Percentiles rank a stretch among this genome's conserved stretches.
Conservation (phyloP, 2,113 vertebrate genomes). For the Neogobius melanostomus region DNA sequence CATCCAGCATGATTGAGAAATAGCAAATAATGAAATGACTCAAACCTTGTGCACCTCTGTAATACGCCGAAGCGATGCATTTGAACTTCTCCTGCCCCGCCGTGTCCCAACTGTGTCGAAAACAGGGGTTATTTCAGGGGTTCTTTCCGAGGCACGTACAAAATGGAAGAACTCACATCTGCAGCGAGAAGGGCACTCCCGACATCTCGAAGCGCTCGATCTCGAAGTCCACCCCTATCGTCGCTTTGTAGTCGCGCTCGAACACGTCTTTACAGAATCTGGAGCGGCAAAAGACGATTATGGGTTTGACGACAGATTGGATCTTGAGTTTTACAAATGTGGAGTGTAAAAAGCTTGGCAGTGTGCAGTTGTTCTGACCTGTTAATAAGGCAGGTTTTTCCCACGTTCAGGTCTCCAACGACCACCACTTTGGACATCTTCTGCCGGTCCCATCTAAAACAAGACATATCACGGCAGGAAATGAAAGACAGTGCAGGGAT, state of each 20-base stretch:
- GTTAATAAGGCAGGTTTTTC: constrained; percentile 93
- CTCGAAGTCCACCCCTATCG: constrained; percentile 94
- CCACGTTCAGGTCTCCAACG: constrained; percentile 88
- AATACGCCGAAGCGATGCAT: constrained; percentile 91
- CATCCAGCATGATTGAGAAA: background rate
- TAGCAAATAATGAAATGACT: background rate
- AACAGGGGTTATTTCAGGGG: constrained; percentile 13
- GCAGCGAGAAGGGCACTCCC: constrained; percentile 85
- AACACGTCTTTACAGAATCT: constrained; percentile 92
- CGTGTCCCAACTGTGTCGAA: constrained; percentile 87
- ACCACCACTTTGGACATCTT: constrained; percentile 91
- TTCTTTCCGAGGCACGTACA: background rate
- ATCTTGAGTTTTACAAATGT: too few species aligned
- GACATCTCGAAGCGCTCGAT: constrained; percentile 88
- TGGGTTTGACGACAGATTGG: too few species aligned
- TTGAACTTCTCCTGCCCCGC: constrained; percentile 96
- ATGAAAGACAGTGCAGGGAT: too few species aligned
- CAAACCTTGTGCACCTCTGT: constrained; percentile 87
- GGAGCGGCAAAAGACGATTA: background rate
- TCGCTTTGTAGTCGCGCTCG: constrained; percentile 89
- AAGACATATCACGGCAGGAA: background rate
- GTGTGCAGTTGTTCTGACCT: constrained; percentile 70
- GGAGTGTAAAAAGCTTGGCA: too few species aligned
- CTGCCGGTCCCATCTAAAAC: constrained; percentile 73
- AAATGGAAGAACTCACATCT: constrained; percentile 81